Conservation (phyloP, 1,140 invertebrate genomes). For the Drosophila rufa region DNA sequence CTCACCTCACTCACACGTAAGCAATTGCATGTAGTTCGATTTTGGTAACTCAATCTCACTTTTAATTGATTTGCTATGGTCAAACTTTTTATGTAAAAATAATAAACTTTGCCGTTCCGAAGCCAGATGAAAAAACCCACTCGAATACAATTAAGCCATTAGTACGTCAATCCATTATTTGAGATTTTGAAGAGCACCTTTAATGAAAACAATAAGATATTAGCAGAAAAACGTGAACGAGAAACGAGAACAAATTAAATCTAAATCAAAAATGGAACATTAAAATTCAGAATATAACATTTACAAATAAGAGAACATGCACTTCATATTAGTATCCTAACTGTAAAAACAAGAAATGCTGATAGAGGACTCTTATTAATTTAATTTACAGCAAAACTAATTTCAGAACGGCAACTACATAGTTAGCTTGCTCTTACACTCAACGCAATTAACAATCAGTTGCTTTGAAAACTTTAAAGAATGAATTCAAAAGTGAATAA, state of each 20-base stretch:
- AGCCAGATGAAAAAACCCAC: slow-evolving; percentile 15
- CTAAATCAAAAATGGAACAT: slow-evolving; percentile 42
- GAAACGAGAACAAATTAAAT: slow-evolving; percentile 39
- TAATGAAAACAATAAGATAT: slow-evolving; percentile 76
- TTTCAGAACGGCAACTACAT: slow-evolving; percentile 12
- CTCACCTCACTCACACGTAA: slow-evolving; percentile 34
- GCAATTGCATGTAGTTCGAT: slow-evolving; percentile 29
- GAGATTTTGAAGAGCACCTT: slow-evolving; percentile 77
- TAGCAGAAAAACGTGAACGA: slow-evolving; percentile 56
- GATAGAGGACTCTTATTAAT: slow-evolving; percentile 16
- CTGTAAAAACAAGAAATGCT: slow-evolving; percentile 48
- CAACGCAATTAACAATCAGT: slow-evolving; percentile 36
- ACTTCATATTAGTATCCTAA: slow-evolving; percentile 61
- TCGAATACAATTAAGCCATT: slow-evolving; percentile 38
- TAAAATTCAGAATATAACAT: slow-evolving; percentile 51
- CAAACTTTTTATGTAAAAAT: slow-evolving; percentile 16
- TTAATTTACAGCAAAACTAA: slow-evolving; percentile 16
- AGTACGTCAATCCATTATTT: slow-evolving; percentile 56
- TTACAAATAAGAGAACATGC: slow-evolving; percentile 60
- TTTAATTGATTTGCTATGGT: slow-evolving; percentile 35
- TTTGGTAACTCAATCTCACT: slow-evolving; percentile 14
- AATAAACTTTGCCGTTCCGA: slow-evolving; percentile 20
- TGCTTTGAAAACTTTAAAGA: slow-evolving; percentile 41
- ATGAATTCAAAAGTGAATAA: slow-evolving; percentile 31
- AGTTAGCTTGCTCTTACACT: slow-evolving; percentile 28